Conservation (phyloP, 2,113 vertebrate genomes). For the Perognathus longimembris region DNA sequence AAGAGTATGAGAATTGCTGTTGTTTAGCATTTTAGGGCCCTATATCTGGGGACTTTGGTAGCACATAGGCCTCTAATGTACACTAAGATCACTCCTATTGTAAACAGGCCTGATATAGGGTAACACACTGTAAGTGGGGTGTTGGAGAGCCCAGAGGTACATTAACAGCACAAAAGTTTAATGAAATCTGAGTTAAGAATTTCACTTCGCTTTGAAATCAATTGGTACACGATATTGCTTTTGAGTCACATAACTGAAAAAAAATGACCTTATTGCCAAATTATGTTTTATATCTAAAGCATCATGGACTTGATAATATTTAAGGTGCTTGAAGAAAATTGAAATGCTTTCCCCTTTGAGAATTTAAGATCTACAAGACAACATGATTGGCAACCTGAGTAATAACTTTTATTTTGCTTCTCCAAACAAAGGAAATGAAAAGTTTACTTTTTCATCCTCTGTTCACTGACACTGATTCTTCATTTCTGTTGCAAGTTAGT, state of each 20-base stretch:
- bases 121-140: rapidly evolving
- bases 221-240: background rate
- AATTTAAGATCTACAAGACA: conserved; percentile 20
- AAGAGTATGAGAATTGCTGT: background rate
- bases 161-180: background rate
- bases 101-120: rapidly evolving
- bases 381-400: background rate
- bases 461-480: background rate
- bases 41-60: background rate
- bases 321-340: conserved; percentile 1
- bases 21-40: background rate
- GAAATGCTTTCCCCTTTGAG: background rate
- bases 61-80: background rate
- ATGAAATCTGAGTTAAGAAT: background rate
- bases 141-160: background rate
- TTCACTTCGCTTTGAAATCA: background rate
- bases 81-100: background rate
- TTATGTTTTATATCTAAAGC: conserved; percentile 31
- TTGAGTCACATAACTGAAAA: background rate
- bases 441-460: background rate
- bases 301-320: background rate
- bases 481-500: conserved; percentile 14
- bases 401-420: conserved; percentile 47
- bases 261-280: conserved; percentile 3
- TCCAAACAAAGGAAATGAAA: conserved; percentile 5